Percentiles rank a stretch among this genome's conserved stretches.
Conservation (phyloP, 1,140 invertebrate species). For the Hypsibius dujardini region DNA sequence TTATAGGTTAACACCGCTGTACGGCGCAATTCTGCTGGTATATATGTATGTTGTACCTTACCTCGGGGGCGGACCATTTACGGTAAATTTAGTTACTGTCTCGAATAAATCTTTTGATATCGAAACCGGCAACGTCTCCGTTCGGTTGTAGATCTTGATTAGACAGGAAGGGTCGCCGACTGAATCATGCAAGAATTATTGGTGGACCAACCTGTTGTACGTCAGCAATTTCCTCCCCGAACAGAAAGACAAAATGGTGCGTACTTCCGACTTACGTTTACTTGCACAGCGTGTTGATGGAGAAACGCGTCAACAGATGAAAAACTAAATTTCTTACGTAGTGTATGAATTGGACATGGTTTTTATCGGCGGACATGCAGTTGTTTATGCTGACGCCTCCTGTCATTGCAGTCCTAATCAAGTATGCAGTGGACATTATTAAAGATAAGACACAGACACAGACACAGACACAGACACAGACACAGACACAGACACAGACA, state of each 20-base stretch:
- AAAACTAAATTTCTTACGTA: constrained; percentile 16
- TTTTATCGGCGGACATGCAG: constrained; percentile 25
- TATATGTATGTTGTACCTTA: constrained; percentile 26
- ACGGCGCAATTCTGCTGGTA: constrained; percentile 28
- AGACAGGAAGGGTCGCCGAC: constrained; percentile 1
- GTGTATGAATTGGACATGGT: constrained; percentile 25
- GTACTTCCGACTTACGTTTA: neutral
- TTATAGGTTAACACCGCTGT: constrained; percentile 27
- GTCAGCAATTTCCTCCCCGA: constrained; percentile 26
- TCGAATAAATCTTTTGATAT: neutral
- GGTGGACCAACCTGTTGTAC: constrained; percentile 26
- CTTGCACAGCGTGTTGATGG: neutral
- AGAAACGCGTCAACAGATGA: neutral
- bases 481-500: too few relatives aligned
- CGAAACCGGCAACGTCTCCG: neutral
- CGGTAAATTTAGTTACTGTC: constrained; percentile 7
- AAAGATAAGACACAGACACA: neutral
- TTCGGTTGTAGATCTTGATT: neutral
- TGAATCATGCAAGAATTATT: constrained; percentile 23
- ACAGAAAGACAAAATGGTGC: constrained; percentile 5
- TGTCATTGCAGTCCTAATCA: constrained; percentile 20
- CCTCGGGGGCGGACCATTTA: constrained; percentile 27
- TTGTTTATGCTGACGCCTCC: constrained; percentile 23
- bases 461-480: too few relatives aligned
- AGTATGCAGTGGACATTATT: constrained; percentile 8